A percentile compares a stretch with the other conserved stretches of the same genome.
Conservation (phyloP, 2,113 vertebrate species). For the Eolophus roseicapilla region DNA sequence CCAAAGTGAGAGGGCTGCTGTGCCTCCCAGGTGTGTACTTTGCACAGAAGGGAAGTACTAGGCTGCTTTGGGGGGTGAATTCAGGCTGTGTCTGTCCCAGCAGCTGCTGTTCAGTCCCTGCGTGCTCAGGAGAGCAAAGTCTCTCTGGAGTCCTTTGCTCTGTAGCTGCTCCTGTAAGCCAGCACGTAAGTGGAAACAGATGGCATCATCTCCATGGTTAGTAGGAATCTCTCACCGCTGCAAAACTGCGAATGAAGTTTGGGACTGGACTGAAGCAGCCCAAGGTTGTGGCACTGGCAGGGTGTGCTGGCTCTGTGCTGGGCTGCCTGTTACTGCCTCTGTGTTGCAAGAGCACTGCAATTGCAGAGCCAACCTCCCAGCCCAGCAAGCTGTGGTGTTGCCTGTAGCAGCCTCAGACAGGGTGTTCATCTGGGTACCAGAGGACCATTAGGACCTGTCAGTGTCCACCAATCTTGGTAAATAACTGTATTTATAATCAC, state of each 20-base stretch:
- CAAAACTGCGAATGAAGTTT: conserved; percentile 15
- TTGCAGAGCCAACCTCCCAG: neutral
- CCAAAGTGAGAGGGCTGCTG: neutral
- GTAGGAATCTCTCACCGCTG: neutral
- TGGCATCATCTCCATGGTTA: neutral
- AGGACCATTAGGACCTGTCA: neutral
- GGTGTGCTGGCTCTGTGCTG: neutral
- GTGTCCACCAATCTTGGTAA: neutral
- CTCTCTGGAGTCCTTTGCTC: neutral
- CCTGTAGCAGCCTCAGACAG: neutral
- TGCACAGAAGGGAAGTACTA: neutral
- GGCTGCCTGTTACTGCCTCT: neutral
- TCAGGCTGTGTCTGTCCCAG: neutral
- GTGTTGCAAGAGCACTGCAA: neutral
- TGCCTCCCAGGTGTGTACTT: neutral
- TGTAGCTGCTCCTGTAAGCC: neutral
- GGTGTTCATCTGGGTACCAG: neutral
- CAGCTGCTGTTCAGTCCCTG: neutral
- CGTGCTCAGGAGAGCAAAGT: neutral
- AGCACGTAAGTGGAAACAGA: conserved; percentile 23
- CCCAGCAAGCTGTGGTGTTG: rapidly evolving
- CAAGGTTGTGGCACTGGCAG: neutral
- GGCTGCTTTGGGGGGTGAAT: neutral
- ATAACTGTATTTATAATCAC: neutral
- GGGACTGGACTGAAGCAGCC: neutral